These are phyloP conservation scores for Ypsolopha sequella DNA, from an alignment of 2,888 invertebrate species.

Conservation along the genomic window DNA sequence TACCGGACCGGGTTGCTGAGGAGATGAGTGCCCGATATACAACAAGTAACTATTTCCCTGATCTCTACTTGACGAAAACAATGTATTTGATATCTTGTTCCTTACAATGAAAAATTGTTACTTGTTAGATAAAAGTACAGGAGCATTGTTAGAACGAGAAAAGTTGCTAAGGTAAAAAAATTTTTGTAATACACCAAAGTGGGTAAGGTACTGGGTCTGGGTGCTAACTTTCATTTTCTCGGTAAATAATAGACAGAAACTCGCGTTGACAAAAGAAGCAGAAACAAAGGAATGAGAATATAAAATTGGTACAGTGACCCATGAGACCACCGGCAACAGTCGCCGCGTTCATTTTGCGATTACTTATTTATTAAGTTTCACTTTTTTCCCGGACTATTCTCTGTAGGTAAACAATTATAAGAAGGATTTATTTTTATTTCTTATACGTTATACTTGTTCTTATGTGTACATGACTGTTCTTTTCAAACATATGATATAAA, in stretches of 20 bases:
- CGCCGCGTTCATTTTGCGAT: slow-evolving; percentile 20
- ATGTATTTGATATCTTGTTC: background rate
- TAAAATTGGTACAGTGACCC: slow-evolving; percentile 32
- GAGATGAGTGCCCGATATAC: background rate
- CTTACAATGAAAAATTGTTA: background rate
- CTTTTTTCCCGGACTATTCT: too few relatives aligned
- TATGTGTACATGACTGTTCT: too few relatives aligned
- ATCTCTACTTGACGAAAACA: background rate
- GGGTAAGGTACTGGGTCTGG: background rate
- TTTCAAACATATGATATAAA: too few relatives aligned
- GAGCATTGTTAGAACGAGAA: too few relatives aligned
- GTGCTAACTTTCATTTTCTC: slow-evolving; percentile 1
- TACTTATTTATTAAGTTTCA: slow-evolving; percentile 6
- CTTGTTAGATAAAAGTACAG: background rate
- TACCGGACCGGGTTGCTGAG: background rate
- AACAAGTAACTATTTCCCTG: background rate
- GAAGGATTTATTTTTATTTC: too few relatives aligned
- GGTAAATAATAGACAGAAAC: slow-evolving; percentile 1
- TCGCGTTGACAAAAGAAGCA: slow-evolving; percentile 18
- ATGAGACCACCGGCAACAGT: slow-evolving; percentile 10
- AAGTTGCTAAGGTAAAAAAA: background rate
- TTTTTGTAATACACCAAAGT: background rate
- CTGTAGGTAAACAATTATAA: too few relatives aligned
- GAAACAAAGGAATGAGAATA: slow-evolving; percentile 23
- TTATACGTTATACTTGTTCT: too few relatives aligned